phyloP scores from a whole-genome alignment of 2,888 invertebrate species.

The Agrenia bidenticulata region DNA sequence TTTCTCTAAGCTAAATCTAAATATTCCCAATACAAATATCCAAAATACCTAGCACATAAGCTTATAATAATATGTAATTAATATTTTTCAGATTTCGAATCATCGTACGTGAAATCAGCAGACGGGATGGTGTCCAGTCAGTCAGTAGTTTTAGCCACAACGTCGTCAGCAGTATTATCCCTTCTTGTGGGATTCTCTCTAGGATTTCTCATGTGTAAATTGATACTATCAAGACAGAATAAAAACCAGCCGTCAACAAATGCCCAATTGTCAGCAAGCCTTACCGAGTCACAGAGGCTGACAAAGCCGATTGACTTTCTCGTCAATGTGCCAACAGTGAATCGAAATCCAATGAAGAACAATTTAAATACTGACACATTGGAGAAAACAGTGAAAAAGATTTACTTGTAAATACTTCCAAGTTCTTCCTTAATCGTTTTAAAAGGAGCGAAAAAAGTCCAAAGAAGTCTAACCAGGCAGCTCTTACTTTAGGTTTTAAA shows the following conservation, averaged over 20 bases:
- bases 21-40: too few relatives aligned
- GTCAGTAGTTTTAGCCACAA: conserved; percentile 48
- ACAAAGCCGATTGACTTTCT: conserved; percentile 51
- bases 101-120: conserved; percentile 35
- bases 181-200: conserved; percentile 48
- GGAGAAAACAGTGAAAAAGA: conserved; percentile 52
- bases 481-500: too few relatives aligned
- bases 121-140: conserved; percentile 35
- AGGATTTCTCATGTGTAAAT: conserved; percentile 45
- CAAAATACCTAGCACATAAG: too few relatives aligned
- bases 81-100: conserved; percentile 34
- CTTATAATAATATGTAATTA: too few relatives aligned
- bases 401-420: conserved; percentile 51
- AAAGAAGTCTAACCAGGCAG: too few relatives aligned
- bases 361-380: conserved; percentile 46
- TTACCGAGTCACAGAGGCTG: conserved; percentile 50
- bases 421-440: too few relatives aligned
- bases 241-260: conserved; percentile 47
- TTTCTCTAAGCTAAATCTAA: too few relatives aligned
- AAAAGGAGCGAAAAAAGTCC: too few relatives aligned
- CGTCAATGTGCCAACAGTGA: conserved; percentile 42
- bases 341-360: conserved; percentile 45
- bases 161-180: conserved; percentile 45
- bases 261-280: conserved; percentile 45
- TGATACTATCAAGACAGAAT: conserved; percentile 38